Percentiles rank a stretch among this genome's conserved stretches.
Conservation (phyloP, 2,888 invertebrate species). For the Galerucella pusilla region DNA sequence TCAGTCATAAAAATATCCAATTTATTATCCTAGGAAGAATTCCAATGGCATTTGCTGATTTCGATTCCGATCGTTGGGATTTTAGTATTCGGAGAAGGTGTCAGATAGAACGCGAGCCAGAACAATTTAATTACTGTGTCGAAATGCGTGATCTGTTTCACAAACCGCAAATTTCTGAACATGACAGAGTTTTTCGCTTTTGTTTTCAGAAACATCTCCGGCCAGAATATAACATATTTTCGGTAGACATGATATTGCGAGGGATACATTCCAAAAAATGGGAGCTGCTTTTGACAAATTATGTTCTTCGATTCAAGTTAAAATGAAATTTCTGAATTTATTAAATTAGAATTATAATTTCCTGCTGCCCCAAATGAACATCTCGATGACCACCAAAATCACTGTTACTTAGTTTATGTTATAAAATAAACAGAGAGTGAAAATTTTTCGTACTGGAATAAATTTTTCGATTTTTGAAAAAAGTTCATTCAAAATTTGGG, state of each 20-base stretch:
- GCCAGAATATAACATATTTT: neutral
- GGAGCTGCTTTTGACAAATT: neutral
- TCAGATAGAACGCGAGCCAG: constrained; percentile 36
- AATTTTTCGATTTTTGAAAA: too few species aligned
- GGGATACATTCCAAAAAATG: neutral
- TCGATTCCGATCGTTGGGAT: constrained; percentile 5
- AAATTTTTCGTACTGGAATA: too few species aligned
- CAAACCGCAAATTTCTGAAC: constrained; percentile 15
- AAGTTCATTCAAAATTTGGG: too few species aligned
- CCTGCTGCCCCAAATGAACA: too few species aligned
- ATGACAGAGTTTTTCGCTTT: constrained; percentile 8
- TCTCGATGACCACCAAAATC: too few species aligned
- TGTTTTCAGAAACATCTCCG: neutral
- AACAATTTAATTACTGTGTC: constrained; percentile 50
- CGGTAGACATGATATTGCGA: neutral
- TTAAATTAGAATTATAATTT: too few species aligned
- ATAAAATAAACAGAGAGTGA: too few species aligned
- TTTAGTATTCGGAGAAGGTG: constrained; percentile 42
- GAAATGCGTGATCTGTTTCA: constrained; percentile 42
- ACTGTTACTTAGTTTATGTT: too few species aligned
- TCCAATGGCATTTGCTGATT: constrained; percentile 1
- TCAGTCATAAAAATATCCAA: neutral
- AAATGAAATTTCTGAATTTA: too few species aligned
- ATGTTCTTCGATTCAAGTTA: too few species aligned
- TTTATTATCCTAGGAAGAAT: neutral